phyloP scores from a whole-genome alignment of 2,888 invertebrate species.

The Gastracanthus pulcherrimus region DNA sequence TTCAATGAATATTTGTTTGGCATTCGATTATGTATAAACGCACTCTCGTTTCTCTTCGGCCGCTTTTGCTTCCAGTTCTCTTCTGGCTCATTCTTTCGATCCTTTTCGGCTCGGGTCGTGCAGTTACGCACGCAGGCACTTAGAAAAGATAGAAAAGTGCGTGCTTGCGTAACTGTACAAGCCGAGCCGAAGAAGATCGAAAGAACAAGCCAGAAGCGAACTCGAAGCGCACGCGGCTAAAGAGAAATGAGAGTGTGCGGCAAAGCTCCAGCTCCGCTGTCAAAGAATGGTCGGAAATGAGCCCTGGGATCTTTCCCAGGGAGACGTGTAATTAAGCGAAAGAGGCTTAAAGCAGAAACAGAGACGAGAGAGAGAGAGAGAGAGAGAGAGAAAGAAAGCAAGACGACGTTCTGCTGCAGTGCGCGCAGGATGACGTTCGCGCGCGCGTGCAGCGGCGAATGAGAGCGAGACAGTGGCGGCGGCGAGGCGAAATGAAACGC shows the following conservation, averaged over 20 bases:
- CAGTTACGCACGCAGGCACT: too few relatives aligned
- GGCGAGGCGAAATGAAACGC: constrained; percentile 23
- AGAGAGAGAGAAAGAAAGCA: background rate
- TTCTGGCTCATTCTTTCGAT: background rate
- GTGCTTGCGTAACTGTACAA: too few relatives aligned
- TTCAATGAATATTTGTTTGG: too few relatives aligned
- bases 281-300: constrained; percentile 63
- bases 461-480: background rate
- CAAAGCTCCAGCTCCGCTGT: background rate
- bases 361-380: background rate
- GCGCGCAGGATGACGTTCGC: too few relatives aligned
- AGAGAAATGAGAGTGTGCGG: background rate
- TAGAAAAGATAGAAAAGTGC: too few relatives aligned
- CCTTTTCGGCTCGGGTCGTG: background rate
- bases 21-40: too few relatives aligned
- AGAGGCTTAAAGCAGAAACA: constrained; percentile 5
- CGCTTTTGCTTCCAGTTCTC: background rate
- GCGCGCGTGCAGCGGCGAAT: background rate
- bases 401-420: background rate
- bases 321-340: constrained; percentile 49
- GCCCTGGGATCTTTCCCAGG: constrained; percentile 67
- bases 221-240: background rate
- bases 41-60: background rate
- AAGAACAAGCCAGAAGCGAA: background rate
- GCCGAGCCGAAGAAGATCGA: background rate